Evolutionary conservation across 2,113 vertebrate species (phyloP).

Genomic region (Axis porcinus): DNA sequence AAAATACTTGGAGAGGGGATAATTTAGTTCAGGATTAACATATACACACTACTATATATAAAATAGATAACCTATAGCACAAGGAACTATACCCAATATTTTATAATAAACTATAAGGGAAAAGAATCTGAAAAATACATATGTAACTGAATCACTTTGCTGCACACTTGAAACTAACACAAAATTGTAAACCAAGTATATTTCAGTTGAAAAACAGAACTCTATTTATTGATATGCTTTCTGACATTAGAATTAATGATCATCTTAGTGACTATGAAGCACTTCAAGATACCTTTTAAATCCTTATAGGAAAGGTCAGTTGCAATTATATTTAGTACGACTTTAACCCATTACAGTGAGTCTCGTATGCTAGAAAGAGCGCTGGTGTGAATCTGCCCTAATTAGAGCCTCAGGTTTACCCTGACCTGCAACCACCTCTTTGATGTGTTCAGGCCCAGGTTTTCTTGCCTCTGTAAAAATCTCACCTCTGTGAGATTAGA

Average conservation of each 20-base stretch:
- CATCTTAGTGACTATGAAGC: background rate
- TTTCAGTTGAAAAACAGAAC: background rate
- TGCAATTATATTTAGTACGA: background rate
- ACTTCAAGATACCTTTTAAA: background rate
- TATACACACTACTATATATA: background rate
- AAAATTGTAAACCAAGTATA: background rate
- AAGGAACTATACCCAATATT: background rate
- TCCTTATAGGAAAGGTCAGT: background rate
- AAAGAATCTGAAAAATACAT: background rate
- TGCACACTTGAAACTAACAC: background rate
- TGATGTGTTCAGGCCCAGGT: background rate
- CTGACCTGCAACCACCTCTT: background rate
- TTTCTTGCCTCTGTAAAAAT: conserved; percentile 20
- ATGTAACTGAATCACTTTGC: background rate
- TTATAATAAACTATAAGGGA: background rate
- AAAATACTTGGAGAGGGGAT: background rate
- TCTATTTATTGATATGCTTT: background rate
- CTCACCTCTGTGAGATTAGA: background rate
- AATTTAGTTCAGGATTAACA: background rate
- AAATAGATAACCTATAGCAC: background rate
- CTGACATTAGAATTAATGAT: background rate
- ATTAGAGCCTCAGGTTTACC: background rate
- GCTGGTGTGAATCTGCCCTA: background rate
- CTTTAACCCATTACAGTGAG: background rate
- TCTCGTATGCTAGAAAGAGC: background rate